Conservation (phyloP, 2,888 invertebrate genomes). For the Dorcus parallelipipedus region DNA sequence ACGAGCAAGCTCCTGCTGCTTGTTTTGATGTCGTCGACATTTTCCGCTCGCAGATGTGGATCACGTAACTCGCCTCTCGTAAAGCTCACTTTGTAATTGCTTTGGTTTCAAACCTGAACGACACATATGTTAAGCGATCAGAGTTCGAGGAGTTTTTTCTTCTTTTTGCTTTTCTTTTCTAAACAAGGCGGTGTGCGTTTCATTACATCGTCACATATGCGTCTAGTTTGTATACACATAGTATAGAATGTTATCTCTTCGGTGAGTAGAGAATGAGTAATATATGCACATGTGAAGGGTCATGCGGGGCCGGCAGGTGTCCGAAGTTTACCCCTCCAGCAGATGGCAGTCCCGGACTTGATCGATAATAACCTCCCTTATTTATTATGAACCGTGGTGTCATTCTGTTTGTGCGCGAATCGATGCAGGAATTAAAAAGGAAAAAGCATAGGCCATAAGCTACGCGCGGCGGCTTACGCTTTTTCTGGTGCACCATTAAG, state of each 20-base stretch:
- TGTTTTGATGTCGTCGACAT: too few species aligned
- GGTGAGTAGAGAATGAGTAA: slow-evolving; percentile 16
- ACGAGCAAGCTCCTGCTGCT: too few species aligned
- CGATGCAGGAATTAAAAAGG: neutral
- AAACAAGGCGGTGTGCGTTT: too few species aligned
- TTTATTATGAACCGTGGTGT: slow-evolving; percentile 17
- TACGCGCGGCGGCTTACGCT: neutral
- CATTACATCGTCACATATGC: neutral
- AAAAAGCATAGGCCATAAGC: too few species aligned
- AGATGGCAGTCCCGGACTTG: slow-evolving; percentile 28
- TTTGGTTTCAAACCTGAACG: too few species aligned
- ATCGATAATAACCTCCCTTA: slow-evolving; percentile 22
- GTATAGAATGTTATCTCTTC: neutral
- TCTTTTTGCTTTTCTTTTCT: too few species aligned
- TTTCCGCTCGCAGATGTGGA: too few species aligned
- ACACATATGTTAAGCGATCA: too few species aligned
- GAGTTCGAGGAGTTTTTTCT: too few species aligned
- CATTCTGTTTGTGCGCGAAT: slow-evolving; percentile 7
- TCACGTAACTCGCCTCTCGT: too few species aligned
- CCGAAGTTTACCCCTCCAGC: slow-evolving; percentile 34
- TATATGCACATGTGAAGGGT: slow-evolving; percentile 37
- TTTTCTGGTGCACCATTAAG: neutral
- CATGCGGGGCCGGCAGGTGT: slow-evolving; percentile 43
- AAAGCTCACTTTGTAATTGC: too few species aligned
- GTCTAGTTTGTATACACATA: neutral